phyloP scores from a whole-genome alignment of 1,140 invertebrate genomes.

The Papilio xuthus region DNA sequence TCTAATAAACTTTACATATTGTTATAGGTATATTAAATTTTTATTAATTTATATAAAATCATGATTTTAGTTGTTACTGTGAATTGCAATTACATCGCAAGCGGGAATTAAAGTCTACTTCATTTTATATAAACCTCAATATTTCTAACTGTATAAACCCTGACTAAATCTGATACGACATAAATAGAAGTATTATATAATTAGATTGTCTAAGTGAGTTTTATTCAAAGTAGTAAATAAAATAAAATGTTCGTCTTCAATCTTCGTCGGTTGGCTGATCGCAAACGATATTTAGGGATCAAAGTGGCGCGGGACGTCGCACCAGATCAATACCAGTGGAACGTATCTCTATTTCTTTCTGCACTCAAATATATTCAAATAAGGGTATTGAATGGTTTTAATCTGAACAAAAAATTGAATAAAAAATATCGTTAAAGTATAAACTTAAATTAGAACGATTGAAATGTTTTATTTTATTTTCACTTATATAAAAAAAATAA shows the following conservation, averaged over 20 bases:
- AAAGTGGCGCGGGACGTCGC: conserved; percentile 15
- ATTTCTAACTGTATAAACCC: background rate
- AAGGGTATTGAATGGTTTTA: background rate
- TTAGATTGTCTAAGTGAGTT: conserved; percentile 35
- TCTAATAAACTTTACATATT: too few species aligned
- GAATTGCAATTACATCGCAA: too few species aligned
- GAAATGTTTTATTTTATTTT: too few species aligned
- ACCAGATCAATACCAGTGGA: conserved; percentile 34
- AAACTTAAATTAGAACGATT: too few species aligned
- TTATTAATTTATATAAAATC: too few species aligned
- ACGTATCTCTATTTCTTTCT: conserved; percentile 15
- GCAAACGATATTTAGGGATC: conserved; percentile 45
- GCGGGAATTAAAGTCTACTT: too few species aligned
- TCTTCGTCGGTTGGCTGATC: conserved; percentile 42
- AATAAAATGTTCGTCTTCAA: conserved; percentile 28
- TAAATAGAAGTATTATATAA: conserved; percentile 23
- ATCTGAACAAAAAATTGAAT: too few species aligned
- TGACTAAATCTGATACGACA: background rate
- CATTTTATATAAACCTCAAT: background rate
- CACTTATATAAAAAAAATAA: too few species aligned
- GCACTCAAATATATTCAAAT: conserved; percentile 20
- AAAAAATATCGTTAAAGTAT: too few species aligned
- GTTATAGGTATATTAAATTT: too few species aligned
- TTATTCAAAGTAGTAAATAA: conserved; percentile 37
- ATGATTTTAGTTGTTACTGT: too few species aligned